Percentiles rank a stretch among this genome's conserved stretches.
phyloP scores from a whole-genome alignment of 2,113 vertebrate genomes.

The Prionailurus viverrinus region DNA sequence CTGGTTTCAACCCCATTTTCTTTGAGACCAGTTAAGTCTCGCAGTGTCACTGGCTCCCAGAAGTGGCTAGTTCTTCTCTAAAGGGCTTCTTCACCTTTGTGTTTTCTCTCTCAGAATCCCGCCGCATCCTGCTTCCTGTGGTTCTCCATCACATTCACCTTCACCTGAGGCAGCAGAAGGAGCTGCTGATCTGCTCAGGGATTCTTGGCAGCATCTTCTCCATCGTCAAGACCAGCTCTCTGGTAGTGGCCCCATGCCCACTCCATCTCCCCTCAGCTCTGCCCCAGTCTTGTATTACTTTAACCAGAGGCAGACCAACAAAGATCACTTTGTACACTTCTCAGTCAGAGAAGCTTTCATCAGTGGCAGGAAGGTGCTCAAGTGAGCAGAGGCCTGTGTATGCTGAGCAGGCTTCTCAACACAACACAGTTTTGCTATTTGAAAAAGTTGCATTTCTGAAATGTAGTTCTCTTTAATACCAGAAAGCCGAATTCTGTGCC shows the following conservation, averaged over 20 bases:
- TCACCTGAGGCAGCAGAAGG: slow-evolving; percentile 98
- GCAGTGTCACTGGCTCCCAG: neutral
- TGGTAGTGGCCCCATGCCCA: slow-evolving; percentile 84
- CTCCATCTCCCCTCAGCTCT: neutral
- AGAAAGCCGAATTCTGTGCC: slow-evolving; percentile 55
- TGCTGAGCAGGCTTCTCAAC: slow-evolving; percentile 73
- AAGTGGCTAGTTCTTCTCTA: neutral
- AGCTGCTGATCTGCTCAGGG: slow-evolving; percentile 98
- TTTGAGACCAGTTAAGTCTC: slow-evolving; percentile 11
- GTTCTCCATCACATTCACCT: slow-evolving; percentile 99
- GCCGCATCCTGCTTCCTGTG: slow-evolving; percentile 96
- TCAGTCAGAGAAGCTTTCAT: slow-evolving; percentile 56
- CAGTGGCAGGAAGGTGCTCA: slow-evolving; percentile 66
- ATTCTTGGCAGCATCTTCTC: slow-evolving; percentile 99
- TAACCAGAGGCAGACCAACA: slow-evolving; percentile 55
- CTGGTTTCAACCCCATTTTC: neutral
- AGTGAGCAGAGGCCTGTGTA: slow-evolving; percentile 65
- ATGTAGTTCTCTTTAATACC: slow-evolving; percentile 49
- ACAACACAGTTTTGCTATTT: slow-evolving; percentile 69
- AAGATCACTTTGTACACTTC: neutral
- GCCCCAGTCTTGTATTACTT: neutral
- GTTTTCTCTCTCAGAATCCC: slow-evolving; percentile 92
- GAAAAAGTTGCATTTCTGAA: slow-evolving; percentile 72
- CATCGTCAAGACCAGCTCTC: slow-evolving; percentile 93
- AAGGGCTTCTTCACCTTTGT: slow-evolving; percentile 4